Conservation (phyloP, 2,888 invertebrate genomes). For the Tetramorium bicarinatum region DNA sequence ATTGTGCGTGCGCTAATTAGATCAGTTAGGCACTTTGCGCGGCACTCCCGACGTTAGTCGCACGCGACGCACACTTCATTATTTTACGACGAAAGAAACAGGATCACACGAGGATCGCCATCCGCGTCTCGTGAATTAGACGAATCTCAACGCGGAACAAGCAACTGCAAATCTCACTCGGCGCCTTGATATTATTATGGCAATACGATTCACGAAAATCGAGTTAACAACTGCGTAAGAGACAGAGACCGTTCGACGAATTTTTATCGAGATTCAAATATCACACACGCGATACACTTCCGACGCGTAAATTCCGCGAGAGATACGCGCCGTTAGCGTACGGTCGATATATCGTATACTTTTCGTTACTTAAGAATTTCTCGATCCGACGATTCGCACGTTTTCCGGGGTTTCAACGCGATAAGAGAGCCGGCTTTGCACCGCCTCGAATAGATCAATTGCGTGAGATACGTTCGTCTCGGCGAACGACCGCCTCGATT, state of each 20-base stretch:
- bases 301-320: background rate
- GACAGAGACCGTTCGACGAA: background rate
- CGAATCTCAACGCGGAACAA: background rate
- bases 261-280: background rate
- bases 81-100: background rate
- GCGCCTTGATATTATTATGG: background rate
- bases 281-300: background rate
- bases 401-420: background rate
- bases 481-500: background rate
- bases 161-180: background rate
- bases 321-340: background rate
- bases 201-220: background rate
- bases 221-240: background rate
- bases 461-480: conserved; percentile 9
- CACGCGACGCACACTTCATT: conserved; percentile 7
- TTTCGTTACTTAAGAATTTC: background rate
- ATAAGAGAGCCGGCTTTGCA: background rate
- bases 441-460: background rate
- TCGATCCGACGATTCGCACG: background rate
- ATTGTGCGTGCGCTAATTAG: conserved; percentile 15
- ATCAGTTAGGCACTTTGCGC: background rate
- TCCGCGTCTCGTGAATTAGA: background rate
- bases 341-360: background rate
- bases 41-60: background rate
- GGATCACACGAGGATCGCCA: background rate